Percentiles rank a stretch among this genome's conserved stretches.
These are phyloP conservation scores for Ptiloglossa arizonensis DNA, from an alignment of 1,140 invertebrate genomes.

Conservation along the genomic window DNA sequence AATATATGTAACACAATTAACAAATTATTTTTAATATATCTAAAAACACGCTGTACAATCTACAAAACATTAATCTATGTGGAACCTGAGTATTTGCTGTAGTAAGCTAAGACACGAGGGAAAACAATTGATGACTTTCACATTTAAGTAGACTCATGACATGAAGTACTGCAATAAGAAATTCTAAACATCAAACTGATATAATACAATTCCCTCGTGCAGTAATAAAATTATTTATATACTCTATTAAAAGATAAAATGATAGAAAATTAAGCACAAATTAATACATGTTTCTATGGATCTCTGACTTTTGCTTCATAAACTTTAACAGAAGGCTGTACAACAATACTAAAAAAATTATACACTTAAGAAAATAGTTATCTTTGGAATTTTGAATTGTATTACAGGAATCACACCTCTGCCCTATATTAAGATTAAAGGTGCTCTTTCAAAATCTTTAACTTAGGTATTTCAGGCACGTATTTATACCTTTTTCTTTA, in stretches of 20 bases:
- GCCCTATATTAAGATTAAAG: neutral
- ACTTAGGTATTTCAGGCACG: constrained; percentile 6
- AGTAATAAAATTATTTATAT: neutral
- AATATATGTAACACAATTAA: constrained; percentile 43
- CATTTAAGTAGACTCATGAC: neutral
- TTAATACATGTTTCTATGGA: neutral
- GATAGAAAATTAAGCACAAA: constrained; percentile 6
- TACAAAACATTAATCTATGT: constrained; percentile 34
- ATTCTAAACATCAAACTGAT: neutral
- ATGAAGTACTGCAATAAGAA: neutral
- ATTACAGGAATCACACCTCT: constrained; percentile 11
- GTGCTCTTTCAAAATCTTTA: neutral
- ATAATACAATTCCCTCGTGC: constrained; percentile 14
- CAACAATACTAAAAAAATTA: constrained; percentile 11
- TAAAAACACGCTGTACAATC: constrained; percentile 22
- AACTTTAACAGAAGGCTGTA: neutral
- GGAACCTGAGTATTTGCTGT: constrained; percentile 40
- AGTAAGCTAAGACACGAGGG: constrained; percentile 5
- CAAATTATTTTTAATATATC: constrained; percentile 22
- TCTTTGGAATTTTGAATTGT: neutral
- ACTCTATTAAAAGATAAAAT: neutral
- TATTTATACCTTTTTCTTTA: constrained; percentile 2
- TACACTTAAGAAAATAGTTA: constrained; percentile 19
- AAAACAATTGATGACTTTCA: neutral
- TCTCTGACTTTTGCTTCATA: too few species aligned